phyloP scores from a whole-genome alignment of 2,113 vertebrate species.

The Cathartes aura region DNA sequence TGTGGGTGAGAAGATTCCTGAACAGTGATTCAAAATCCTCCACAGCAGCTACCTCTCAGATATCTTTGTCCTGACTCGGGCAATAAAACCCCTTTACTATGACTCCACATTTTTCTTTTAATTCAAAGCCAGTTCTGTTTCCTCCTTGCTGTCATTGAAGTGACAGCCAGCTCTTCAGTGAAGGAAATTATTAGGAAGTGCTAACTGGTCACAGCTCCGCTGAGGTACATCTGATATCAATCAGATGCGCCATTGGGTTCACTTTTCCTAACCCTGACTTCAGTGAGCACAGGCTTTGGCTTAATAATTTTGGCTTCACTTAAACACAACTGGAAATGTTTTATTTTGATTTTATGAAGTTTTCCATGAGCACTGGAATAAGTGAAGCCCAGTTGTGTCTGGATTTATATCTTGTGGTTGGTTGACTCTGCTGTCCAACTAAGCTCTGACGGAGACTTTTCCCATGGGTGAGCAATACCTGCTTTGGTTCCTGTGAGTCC shows the following conservation, averaged over 20 bases:
- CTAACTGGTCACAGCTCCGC: not conserved
- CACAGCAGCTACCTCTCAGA: not conserved
- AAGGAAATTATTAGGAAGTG: not conserved
- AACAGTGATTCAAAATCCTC: conserved; percentile 41
- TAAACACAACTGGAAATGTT: conserved; percentile 11
- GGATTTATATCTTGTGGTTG: not conserved
- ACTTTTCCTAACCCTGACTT: not conserved
- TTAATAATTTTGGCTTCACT: not conserved
- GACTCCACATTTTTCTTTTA: not conserved
- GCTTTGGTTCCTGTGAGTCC: not conserved
- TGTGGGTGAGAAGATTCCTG: conserved; percentile 17
- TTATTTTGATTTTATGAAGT: not conserved
- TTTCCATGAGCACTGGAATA: not conserved
- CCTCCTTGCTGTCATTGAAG: not conserved
- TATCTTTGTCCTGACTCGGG: not conserved
- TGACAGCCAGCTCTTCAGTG: not conserved
- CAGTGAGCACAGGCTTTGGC: not conserved
- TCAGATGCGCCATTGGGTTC: not conserved
- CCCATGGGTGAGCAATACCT: not conserved
- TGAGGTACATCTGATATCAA: not conserved
- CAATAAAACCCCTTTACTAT: not conserved
- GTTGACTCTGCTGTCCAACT: not conserved
- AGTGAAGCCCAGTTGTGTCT: not conserved
- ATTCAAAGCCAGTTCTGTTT: not conserved
- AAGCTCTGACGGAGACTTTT: not conserved